Evolutionary conservation across 2,797 vertebrate genomes (phyloP).

Genomic region (Sebastes vulpes): DNA sequence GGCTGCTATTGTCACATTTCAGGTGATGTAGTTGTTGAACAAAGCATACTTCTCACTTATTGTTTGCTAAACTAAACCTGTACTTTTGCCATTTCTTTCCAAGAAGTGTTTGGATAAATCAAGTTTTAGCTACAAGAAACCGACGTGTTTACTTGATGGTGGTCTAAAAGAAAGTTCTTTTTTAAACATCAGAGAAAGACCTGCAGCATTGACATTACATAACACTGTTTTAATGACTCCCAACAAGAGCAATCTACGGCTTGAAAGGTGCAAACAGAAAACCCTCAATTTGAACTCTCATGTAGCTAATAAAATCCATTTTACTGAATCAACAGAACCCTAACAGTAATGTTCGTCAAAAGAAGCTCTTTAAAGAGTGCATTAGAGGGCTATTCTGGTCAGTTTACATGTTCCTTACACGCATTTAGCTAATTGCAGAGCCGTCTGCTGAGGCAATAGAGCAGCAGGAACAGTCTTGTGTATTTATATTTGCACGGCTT

Average conservation of each 20-base stretch:
- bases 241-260: not conserved
- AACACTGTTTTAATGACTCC: conserved; percentile 4
- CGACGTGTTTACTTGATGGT: not conserved
- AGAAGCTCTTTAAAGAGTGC: conserved; percentile 30
- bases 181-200: not conserved
- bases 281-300: conserved; percentile 12
- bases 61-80: not conserved
- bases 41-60: not conserved
- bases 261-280: conserved; percentile 17
- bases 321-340: conserved; percentile 16
- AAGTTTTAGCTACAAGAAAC: not conserved
- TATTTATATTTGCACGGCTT: conserved; percentile 29
- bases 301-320: conserved; percentile 40
- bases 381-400: conserved; percentile 39
- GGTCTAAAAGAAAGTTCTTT: not conserved
- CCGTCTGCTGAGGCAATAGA: not conserved
- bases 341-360: conserved; percentile 10
- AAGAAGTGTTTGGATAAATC: not conserved
- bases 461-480: not conserved
- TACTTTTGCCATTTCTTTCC: not conserved
- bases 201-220: not conserved
- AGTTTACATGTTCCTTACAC: conserved; percentile 35
- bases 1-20: not conserved
- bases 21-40: not conserved
- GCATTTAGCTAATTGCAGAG: conserved; percentile 29